phyloP scores from a whole-genome alignment of 2,113 vertebrate species.

The Microtus oregoni region DNA sequence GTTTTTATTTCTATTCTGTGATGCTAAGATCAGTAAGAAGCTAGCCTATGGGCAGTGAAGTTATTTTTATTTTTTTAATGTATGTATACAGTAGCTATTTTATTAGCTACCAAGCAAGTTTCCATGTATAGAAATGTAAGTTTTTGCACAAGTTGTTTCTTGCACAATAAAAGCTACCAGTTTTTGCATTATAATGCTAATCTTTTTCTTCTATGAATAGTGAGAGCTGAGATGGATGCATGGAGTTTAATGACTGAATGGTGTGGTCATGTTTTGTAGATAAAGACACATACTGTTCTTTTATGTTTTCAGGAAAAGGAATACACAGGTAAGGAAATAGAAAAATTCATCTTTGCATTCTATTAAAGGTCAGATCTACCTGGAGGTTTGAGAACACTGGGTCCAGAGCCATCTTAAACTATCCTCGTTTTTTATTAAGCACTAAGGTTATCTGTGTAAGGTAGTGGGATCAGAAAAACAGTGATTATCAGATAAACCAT shows the following conservation, averaged over 20 bases:
- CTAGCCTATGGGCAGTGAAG: constrained; percentile 14
- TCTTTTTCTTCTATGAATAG: neutral
- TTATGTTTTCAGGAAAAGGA: constrained; percentile 34
- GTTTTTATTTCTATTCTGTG: neutral
- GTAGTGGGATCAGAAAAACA: neutral
- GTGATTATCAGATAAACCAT: neutral
- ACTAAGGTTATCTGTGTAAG: neutral
- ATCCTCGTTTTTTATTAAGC: neutral
- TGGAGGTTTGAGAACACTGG: neutral
- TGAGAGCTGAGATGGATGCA: constrained; percentile 32
- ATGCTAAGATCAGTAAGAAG: neutral
- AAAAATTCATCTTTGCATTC: constrained; percentile 3
- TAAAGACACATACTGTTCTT: constrained; percentile 6
- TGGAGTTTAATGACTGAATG: constrained; percentile 46
- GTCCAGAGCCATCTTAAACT: neutral
- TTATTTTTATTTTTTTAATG: neutral
- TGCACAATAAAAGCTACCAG: constrained; percentile 68
- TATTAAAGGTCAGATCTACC: neutral
- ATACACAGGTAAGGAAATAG: neutral
- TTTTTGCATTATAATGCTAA: constrained; percentile 56
- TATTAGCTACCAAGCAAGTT: neutral
- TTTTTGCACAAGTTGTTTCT: constrained; percentile 50
- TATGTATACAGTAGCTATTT: neutral
- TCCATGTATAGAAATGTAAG: neutral
- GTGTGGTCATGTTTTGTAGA: constrained; percentile 37